phyloP scores from a whole-genome alignment of 2,113 vertebrate genomes.

The Larimichthys polyactis region DNA sequence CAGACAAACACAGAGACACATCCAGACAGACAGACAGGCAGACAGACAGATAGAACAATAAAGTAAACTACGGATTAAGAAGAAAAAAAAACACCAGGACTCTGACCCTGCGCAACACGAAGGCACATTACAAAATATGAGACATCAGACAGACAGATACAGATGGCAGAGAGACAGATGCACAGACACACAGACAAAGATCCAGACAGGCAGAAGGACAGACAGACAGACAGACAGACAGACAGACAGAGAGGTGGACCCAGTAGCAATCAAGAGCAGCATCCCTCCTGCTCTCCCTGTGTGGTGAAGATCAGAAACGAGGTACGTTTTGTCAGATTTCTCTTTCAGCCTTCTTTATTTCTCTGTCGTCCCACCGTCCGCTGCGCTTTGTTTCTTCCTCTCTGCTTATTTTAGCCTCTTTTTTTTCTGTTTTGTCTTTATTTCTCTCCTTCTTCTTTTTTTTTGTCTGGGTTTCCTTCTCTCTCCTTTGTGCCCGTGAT shows the following conservation, averaged over 20 bases:
- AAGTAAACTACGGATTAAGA: conserved; percentile 16
- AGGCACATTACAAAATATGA: conserved; percentile 27
- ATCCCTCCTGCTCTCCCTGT: conserved; percentile 56
- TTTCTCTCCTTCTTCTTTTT: conserved; percentile 9
- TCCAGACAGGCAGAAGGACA: conserved; percentile 33
- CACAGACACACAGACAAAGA: conserved; percentile 37
- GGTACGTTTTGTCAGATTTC: conserved; percentile 62
- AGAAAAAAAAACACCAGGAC: neutral
- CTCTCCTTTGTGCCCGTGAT: conserved; percentile 75
- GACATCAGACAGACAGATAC: conserved; percentile 35
- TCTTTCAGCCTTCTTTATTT: conserved; percentile 39
- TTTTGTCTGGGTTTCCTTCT: conserved; percentile 55
- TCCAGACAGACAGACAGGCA: neutral
- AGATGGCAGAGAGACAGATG: conserved; percentile 42
- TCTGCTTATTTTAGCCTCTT: conserved; percentile 45
- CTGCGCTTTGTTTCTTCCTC: conserved; percentile 39
- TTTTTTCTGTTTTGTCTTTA: conserved; percentile 23
- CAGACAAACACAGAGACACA: conserved; percentile 3
- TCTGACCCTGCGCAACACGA: conserved; percentile 26
- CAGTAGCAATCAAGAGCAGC: conserved; percentile 62
- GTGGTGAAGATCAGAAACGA: conserved; percentile 52
- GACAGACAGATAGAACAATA: neutral
- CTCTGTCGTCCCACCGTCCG: conserved; percentile 5
- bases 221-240: conserved; percentile 8
- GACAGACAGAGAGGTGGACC: conserved; percentile 57